Conservation (phyloP, 2,113 vertebrate species). For the Chloropsis cyanopogon region DNA sequence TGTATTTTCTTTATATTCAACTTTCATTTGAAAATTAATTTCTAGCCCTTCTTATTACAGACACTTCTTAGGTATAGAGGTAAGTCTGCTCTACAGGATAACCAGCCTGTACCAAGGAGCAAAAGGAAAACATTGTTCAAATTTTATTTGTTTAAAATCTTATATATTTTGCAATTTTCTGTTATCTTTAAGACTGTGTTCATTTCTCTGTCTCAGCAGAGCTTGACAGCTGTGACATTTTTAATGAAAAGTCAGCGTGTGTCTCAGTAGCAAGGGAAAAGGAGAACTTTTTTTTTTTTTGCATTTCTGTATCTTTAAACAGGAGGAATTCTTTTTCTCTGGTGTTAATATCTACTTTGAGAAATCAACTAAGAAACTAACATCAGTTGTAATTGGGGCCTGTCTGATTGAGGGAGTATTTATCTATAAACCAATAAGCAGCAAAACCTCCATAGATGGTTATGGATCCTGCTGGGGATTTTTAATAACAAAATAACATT, state of each 20-base stretch:
- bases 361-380: background rate
- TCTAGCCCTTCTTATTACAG: background rate
- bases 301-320: background rate
- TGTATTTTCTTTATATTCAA: background rate
- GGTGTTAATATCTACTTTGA: background rate
- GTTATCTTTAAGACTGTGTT: background rate
- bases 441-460: background rate
- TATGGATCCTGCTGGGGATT: background rate
- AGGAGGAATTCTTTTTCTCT: background rate
- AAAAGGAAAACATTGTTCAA: background rate
- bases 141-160: background rate
- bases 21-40: background rate
- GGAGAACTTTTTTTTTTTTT: background rate
- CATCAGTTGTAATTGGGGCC: background rate
- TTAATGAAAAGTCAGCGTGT: slow-evolving; percentile 28
- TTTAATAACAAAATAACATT: background rate
- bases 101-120: background rate
- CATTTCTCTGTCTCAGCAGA: background rate
- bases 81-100: background rate
- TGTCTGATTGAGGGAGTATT: background rate
- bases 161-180: background rate
- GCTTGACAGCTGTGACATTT: slow-evolving; percentile 15
- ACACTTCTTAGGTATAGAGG: background rate
- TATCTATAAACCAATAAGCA: background rate
- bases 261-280: background rate